Evolutionary conservation across 1,140 invertebrate genomes (phyloP).

Genomic region (Euwallacea similis): DNA sequence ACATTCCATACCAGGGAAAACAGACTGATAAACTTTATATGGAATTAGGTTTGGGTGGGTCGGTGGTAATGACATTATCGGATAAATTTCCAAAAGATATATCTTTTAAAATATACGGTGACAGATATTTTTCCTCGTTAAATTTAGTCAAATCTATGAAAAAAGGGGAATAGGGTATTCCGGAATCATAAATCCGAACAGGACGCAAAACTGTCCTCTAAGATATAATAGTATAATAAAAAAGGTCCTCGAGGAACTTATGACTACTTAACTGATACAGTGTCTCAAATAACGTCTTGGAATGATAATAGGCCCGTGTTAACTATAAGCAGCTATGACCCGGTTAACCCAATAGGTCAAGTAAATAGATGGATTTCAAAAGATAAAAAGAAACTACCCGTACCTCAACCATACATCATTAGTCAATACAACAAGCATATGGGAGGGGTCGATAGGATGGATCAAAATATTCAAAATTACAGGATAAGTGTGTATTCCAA

Average conservation of each 20-base stretch:
- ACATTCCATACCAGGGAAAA: constrained; percentile 35
- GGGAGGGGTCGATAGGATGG: constrained; percentile 48
- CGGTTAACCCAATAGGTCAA: constrained; percentile 38
- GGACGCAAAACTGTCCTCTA: constrained; percentile 16
- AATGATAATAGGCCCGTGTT: too few species aligned
- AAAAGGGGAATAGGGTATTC: constrained; percentile 14
- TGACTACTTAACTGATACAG: constrained; percentile 11
- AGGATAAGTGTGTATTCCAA: constrained; percentile 40
- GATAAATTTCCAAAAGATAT: constrained; percentile 25
- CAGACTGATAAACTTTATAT: constrained; percentile 33
- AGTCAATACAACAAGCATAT: constrained; percentile 49
- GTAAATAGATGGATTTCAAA: constrained; percentile 45
- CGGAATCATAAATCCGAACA: constrained; percentile 26
- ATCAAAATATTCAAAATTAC: constrained; percentile 42
- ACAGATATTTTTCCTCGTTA: too few species aligned
- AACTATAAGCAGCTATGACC: constrained; percentile 47
- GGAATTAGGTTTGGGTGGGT: constrained; percentile 37
- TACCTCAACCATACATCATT: constrained; percentile 42
- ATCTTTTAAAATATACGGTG: too few species aligned
- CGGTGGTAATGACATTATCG: constrained; percentile 34
- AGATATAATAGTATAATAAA: constrained; percentile 28
- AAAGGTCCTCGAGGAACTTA: constrained; percentile 33
- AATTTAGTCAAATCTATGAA: too few species aligned
- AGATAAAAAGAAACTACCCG: constrained; percentile 42
- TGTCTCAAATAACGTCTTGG: background rate